phyloP scores from a whole-genome alignment of 2,113 vertebrate species.

The Anoura caudifer region DNA sequence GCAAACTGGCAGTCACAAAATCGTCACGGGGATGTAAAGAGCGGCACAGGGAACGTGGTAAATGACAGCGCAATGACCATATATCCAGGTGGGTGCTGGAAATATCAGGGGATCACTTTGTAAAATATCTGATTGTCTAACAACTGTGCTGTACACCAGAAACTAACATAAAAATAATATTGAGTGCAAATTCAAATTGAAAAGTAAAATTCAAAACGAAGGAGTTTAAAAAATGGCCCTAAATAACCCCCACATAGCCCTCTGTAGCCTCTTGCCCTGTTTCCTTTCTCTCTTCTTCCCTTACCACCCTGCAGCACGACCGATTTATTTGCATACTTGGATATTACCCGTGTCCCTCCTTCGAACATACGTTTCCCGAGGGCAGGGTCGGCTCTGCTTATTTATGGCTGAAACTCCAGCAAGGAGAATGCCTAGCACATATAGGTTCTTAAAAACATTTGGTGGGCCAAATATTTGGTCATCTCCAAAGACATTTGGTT shows the following conservation, averaged over 20 bases:
- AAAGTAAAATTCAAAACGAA: neutral
- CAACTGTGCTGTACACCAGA: neutral
- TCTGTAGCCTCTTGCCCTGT: neutral
- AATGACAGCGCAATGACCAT: neutral
- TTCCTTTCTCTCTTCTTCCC: neutral
- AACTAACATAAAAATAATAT: neutral
- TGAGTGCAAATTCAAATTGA: too few species aligned
- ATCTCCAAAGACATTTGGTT: neutral
- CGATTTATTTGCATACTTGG: neutral
- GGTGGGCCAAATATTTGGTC: neutral
- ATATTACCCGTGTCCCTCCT: neutral
- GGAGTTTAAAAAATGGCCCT: neutral
- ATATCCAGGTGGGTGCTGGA: neutral
- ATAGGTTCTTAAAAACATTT: neutral
- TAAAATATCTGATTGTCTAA: neutral
- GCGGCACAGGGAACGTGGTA: fast-evolving
- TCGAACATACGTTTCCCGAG: neutral
- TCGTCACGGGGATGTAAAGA: neutral
- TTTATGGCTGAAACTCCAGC: neutral
- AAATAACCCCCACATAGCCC: too few species aligned
- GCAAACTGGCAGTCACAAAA: neutral
- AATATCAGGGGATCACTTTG: neutral
- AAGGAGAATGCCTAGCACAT: neutral
- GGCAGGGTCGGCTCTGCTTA: neutral
- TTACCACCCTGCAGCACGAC: too few species aligned